These are phyloP conservation scores for Xestobium rufovillosum DNA, from an alignment of 2,888 invertebrate species.

Conservation along the genomic window DNA sequence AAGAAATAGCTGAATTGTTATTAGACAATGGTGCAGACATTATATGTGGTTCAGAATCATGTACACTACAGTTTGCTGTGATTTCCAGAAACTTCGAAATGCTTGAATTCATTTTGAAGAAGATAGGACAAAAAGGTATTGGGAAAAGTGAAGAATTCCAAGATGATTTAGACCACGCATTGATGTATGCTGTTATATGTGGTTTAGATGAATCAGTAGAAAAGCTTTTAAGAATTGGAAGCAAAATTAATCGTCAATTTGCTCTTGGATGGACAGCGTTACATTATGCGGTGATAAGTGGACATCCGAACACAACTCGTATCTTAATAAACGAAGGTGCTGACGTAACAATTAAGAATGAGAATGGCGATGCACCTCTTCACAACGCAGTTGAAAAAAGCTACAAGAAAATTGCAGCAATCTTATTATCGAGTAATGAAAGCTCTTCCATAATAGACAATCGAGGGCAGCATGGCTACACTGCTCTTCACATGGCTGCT, in stretches of 20 bases:
- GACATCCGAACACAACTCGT: neutral
- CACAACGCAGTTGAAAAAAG: neutral
- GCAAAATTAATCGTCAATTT: too few species aligned
- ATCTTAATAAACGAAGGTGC: neutral
- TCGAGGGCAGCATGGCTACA: neutral
- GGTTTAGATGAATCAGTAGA: too few species aligned
- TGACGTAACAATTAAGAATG: neutral
- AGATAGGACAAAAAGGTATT: too few species aligned
- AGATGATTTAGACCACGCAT: too few species aligned
- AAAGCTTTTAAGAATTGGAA: too few species aligned
- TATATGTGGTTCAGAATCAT: conserved; percentile 1
- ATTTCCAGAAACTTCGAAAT: too few species aligned
- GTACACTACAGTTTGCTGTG: too few species aligned
- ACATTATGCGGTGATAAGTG: neutral
- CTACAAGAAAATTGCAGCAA: neutral
- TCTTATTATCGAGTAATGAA: neutral
- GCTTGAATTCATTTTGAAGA: too few species aligned
- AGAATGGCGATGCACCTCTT: neutral
- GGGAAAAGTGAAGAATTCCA: too few species aligned
- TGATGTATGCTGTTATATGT: too few species aligned
- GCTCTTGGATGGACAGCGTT: neutral
- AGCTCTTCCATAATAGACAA: neutral
- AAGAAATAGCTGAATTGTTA: neutral
- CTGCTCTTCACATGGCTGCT: neutral
- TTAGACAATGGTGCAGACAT: neutral